Evolutionary conservation across 2,888 invertebrate species (phyloP).

Genomic region (Philhelius pedissequus): DNA sequence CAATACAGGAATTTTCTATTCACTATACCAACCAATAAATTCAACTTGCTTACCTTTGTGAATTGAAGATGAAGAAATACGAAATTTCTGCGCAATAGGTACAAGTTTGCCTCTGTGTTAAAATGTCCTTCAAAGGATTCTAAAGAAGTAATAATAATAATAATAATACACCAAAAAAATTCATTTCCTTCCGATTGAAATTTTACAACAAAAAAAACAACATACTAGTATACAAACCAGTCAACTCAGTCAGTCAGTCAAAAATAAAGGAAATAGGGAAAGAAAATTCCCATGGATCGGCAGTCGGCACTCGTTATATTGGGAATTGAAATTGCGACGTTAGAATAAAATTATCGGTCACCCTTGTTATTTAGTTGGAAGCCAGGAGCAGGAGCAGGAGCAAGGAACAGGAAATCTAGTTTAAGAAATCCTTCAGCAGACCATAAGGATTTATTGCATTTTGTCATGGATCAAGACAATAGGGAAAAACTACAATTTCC

Average conservation of each 20-base stretch:
- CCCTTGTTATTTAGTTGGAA: conserved; percentile 14
- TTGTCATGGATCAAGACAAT: conserved; percentile 36
- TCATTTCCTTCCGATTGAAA: conserved; percentile 49
- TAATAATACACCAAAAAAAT: conserved; percentile 25
- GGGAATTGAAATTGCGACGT: conserved; percentile 9
- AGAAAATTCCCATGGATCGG: conserved; percentile 57
- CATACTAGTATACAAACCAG: background rate
- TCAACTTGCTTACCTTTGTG: background rate
- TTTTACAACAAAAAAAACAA: background rate
- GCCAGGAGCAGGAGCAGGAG: too few species aligned
- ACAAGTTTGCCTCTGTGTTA: background rate
- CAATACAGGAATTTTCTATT: conserved; percentile 18
- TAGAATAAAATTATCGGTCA: conserved; percentile 49
- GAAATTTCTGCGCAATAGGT: conserved; percentile 58
- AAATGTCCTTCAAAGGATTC: conserved; percentile 35
- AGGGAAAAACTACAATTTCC: conserved; percentile 16
- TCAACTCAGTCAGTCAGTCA: background rate
- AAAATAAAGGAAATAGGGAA: background rate
- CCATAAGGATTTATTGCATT: conserved; percentile 28
- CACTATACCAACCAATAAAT: background rate
- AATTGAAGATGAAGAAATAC: conserved; percentile 20
- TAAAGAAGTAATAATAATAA: too few species aligned
- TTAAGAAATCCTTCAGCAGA: conserved; percentile 23
- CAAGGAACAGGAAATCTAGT: conserved; percentile 51
- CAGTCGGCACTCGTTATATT: background rate